Base-by-base conservation (phyloP, 2,113 vertebrate genomes). In the Pao palembangensis region DNA sequence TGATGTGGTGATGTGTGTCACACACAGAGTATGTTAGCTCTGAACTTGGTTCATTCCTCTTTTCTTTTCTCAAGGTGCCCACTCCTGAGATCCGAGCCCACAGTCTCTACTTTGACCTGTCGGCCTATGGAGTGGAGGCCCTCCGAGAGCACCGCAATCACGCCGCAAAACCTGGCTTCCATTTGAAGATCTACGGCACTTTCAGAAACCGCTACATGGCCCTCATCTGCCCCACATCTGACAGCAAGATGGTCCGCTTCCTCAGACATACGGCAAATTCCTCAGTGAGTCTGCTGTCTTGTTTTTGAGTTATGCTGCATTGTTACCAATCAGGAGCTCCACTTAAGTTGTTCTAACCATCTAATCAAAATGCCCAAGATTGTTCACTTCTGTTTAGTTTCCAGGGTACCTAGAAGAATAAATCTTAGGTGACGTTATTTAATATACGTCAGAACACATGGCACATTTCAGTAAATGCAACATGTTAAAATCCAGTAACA, bases 121-220 rank as follows among this genome's bases (percentile, higher is more conserved):
- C 92, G 1, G 93, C 92, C 2, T 94, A 92, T 1, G 92, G 90
- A 15, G 79, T 92, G 20, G 87, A 93, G 64, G 68, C 76, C 14
- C 61, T 71, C 17, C 81, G 89, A 75, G 90, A 93, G 56, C 64
- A 86, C 28, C 84, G 68, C 4, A 76, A 79, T 50, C 60, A 81
- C 8, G n/a, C 86, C 0, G 13, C 70, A 58, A 90, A 88, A 57
- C 76, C 87, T 0, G 88, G 87, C 4, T 93, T 94, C 76, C 91
- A 91, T 69, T 74, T 93, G 47, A 93, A 93, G 83, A 93, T 93
- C 65, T 93, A 91, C 11, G 91, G 91, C 38, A 93, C 89, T 12
- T 93, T 93, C 79, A 80, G 88, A 42, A 90, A 93, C 78, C 81
- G 84, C 58, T 91, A 88, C 79, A 89, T 93, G 87, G 90, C 91